Evolutionary conservation across 2,888 invertebrate genomes (phyloP).

Genomic region (Dione juno): DNA sequence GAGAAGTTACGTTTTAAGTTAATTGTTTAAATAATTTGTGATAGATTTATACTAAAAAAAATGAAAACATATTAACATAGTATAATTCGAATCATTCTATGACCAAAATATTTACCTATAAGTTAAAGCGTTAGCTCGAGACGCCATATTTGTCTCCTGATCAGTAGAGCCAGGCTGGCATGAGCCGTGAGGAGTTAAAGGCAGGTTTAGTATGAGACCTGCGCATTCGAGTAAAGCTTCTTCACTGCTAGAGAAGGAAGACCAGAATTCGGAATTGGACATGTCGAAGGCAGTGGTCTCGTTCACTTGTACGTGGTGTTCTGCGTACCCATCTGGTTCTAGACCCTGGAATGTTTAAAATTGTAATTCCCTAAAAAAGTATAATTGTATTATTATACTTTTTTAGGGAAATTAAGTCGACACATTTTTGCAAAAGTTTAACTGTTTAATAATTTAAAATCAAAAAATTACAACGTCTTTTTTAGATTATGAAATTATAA

Average conservation of each 20-base stretch:
- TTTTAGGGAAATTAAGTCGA: no score
- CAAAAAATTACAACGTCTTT: no score
- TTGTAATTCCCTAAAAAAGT: not conserved
- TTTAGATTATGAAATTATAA: no score
- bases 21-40: no score
- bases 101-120: slow-evolving; percentile 74
- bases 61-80: no score
- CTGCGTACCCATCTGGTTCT: slow-evolving; percentile 85
- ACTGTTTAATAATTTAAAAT: no score
- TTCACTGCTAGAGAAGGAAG: slow-evolving; percentile 91
- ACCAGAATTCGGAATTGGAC: slow-evolving; percentile 91
- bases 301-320: slow-evolving; percentile 85
- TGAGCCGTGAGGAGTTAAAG: slow-evolving; percentile 85
- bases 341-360: slow-evolving; percentile 72
- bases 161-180: slow-evolving; percentile 75
- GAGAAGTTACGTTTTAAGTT: no score
- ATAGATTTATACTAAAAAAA: no score
- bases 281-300: slow-evolving; percentile 87
- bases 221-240: slow-evolving; percentile 89
- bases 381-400: not conserved
- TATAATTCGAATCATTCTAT: no score
- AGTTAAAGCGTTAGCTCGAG: slow-evolving; percentile 85
- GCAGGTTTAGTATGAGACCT: slow-evolving; percentile 88
- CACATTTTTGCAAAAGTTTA: no score
- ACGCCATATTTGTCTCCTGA: slow-evolving; percentile 77